Evolutionary conservation across 2,797 vertebrate genomes (phyloP).

Genomic region (Chelidonichthys spinosus): DNA sequence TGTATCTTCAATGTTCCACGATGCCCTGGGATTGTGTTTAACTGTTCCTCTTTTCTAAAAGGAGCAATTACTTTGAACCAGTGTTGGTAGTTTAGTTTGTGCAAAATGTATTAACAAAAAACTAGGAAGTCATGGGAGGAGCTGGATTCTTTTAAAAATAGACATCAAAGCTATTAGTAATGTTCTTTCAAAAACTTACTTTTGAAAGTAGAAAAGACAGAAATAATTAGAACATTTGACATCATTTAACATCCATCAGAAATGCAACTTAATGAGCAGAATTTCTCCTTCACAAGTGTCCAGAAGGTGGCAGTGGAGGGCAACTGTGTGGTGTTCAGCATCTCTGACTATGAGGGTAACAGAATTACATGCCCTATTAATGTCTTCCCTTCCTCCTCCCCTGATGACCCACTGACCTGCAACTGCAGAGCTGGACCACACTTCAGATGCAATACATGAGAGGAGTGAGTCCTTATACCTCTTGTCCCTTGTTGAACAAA

Average conservation of each 20-base stretch:
- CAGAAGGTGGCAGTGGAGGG: slow-evolving; percentile 67
- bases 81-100: slow-evolving; percentile 12
- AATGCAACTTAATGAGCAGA: background rate
- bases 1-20: slow-evolving; percentile 31
- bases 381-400: slow-evolving; percentile 45
- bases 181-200: background rate
- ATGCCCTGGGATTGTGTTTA: slow-evolving; percentile 26
- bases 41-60: slow-evolving; percentile 27
- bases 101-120: slow-evolving; percentile 21
- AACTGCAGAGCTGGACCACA: slow-evolving; percentile 40
- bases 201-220: background rate
- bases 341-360: slow-evolving; percentile 57
- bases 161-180: background rate
- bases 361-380: slow-evolving; percentile 69
- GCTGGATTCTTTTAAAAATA: background rate
- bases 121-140: background rate
- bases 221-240: background rate
- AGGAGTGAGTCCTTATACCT: slow-evolving; percentile 34
- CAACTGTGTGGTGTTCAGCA: slow-evolving; percentile 10
- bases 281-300: background rate
- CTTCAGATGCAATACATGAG: slow-evolving; percentile 25
- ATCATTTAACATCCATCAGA: background rate
- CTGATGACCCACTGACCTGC: slow-evolving; percentile 54
- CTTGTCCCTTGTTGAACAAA: slow-evolving; percentile 28
- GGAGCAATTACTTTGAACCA: slow-evolving; percentile 34